Evolutionary conservation across 1,140 invertebrate genomes (phyloP), one percentile per base, ranked within the genome.

Genomic region (Battus philenor): DNA sequence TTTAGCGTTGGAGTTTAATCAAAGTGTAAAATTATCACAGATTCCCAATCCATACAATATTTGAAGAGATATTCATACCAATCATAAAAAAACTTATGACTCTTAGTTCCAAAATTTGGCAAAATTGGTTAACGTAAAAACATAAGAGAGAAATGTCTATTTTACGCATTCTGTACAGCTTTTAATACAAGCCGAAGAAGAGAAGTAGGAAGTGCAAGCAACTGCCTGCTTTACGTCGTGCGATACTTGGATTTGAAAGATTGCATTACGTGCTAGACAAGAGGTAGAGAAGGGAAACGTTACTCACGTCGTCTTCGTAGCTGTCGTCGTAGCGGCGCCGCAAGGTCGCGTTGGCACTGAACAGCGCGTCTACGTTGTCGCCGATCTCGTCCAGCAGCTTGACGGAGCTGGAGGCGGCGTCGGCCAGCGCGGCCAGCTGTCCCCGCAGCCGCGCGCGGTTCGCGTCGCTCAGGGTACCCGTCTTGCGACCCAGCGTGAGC

Each of bases 261-360:
- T 18, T 10, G 9, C 15, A 12, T 16, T 6, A 1, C 12, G 12
- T 1, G 36, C 18, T 8, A 9, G 26, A 10, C 24, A 9, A 8
- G 9, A 34, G 17, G 29, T 30, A 22, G 11, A 16, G 18, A 29
- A 7, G 13, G 10, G 6, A 36, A 3, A 26, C 8, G 2, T 18
- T 60, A 70, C 86, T 81, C 67, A 88, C 72, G 61, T 86, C 69
- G 53, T 86, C 73, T 55, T 79, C 59, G 50, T 81, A 72, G 38
- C 66, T 44, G 38, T 74, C 58, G 7, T 60, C 51, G 50, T 71
- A 63, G 50, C 68, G 54, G 45, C 63, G 63, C 45, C 54, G 11
- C 5, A 59, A 36, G 26, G 65, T 59, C 27, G 53, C 48, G 47
- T 73, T 70, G 22, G 50, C 78, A 44, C 58, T 82, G 36, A 82